phyloP scores from a whole-genome alignment of 2,797 vertebrate species.

The Arremon aurantiirostris region DNA sequence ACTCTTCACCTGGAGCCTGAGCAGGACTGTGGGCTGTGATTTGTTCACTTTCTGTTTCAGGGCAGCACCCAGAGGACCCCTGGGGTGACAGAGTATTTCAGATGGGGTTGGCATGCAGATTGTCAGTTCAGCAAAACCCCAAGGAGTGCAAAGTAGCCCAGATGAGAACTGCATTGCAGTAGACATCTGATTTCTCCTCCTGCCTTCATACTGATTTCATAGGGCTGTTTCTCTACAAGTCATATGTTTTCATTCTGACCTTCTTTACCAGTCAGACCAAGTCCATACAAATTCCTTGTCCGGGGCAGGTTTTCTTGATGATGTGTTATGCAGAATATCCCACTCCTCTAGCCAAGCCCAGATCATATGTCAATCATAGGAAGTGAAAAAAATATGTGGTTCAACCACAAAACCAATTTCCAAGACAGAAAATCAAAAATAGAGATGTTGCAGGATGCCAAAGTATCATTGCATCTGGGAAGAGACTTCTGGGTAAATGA shows the following conservation, averaged over 20 bases:
- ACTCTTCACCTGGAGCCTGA: background rate
- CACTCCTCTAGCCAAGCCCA: constrained; percentile 26
- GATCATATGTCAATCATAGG: constrained; percentile 59
- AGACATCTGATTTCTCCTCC: background rate
- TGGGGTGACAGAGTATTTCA: background rate
- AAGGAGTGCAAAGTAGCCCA: background rate
- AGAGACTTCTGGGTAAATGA: constrained; percentile 37
- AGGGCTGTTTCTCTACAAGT: background rate
- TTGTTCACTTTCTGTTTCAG: background rate
- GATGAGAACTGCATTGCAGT: background rate
- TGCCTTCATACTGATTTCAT: background rate
- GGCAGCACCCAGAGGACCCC: background rate
- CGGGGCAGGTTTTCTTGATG: constrained; percentile 16
- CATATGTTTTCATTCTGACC: background rate
- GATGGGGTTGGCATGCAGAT: background rate
- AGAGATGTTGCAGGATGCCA: constrained; percentile 62
- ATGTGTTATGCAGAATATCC: constrained; percentile 55
- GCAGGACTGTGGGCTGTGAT: background rate
- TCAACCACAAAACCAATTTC: constrained; percentile 66
- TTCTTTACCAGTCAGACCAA: constrained; percentile 45
- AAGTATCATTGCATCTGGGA: constrained; percentile 65
- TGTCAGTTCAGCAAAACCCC: background rate
- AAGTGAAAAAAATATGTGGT: constrained; percentile 56
- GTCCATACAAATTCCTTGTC: constrained; percentile 16
- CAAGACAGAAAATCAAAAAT: constrained; percentile 71